Base-by-base conservation (phyloP, 2,797 vertebrate genomes). In the Bucorvus abyssinicus region DNA sequence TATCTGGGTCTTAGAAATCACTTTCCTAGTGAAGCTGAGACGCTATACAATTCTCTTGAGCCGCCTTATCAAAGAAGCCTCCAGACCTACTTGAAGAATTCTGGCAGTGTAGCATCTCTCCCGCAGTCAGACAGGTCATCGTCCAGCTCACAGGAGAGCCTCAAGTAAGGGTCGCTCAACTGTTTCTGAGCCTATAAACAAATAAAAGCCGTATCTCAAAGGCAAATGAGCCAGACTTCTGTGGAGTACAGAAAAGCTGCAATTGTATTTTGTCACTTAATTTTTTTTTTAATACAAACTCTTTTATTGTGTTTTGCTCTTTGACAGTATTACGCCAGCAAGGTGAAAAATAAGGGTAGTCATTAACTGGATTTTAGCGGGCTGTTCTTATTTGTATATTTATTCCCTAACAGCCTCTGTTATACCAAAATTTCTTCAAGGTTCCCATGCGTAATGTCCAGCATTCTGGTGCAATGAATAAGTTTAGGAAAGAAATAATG, bases 121-220 rank as follows among this genome's bases (percentile, higher is more conserved):
- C 99, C 99, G 47, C 99, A 99, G 93, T 99, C 99, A 71, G 99
- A 99, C 97, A 98, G 99, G 79, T 99, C 99, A n/a, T 99, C 99
- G 19, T 99, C 99, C 42, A 99, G 99, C 86, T 99, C 99, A 55
- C 99, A 99, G 93, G 99, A 99, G 97, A 99, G 99, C 96, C 99
- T 99, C 92, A 99, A 99, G 99, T 99, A 98, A 98, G 97, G 23
- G 22, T 55, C 61, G 32, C 60, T 50, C 73, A 49, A 60, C 19
- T 50, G 5, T 59, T 87, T 56, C 26, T 61, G 20, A 79, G 24
- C 30, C n/a, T 53, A 36, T 42, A 45, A 87, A 49, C 5, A 73
- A 53, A 38, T 26, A 23, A 30, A 29, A 47, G 10, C 9, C 27
- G 4, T 44, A 77, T 81, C 27, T 61, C 14, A n/a, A 36, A 61